Base-by-base conservation (phyloP, 2,888 invertebrate genomes). In the Elysia crispata region DNA sequence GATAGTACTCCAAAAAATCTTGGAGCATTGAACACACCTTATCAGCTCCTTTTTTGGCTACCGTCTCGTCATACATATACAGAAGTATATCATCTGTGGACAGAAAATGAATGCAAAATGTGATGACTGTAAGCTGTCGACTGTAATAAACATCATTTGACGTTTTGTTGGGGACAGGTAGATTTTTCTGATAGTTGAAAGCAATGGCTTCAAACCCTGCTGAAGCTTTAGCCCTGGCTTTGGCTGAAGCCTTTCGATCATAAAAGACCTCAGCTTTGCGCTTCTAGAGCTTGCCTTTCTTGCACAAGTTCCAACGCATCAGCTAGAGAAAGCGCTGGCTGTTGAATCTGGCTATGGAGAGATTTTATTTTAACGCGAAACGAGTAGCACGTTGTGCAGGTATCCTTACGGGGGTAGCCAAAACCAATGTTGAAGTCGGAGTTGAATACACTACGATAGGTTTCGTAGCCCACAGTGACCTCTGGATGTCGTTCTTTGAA, bases 1-100 rank as follows among this genome's bases (percentile, higher is more conserved):
- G 41, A 67, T 67, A 67, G 6, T 23, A 3, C 6, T 67, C 20
- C 6, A 72, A 18, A 50, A 80, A 80, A 54, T 76, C n/a, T n/a
- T 20, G 18, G 15, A 80, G 49, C 80, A 80, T 80, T 33, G 76
- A 80, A 11, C 57, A 31, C 13, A 80, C 80, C n/a, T 80, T 76
- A 80, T 80, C 80, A 31, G 80, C 73, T n/a, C 80, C 76, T 64
- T 77, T 80, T n/a, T 33, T 33, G n/a, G 76, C 80, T 6, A 80
- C 64, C 1, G 80, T 80, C 41, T 80, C 77, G 28, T 80, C 80
- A 54, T 77, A 80, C 11, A n/a, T 15, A 57, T 80, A 80, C 6
- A 80, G 20, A 31, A 41, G 77, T 1, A 70, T 77, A 11, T 76
- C 67, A 72, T 80, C 80, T n/a, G 69, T 23, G 3, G 50, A 41